Evolutionary conservation across 2,888 invertebrate genomes (phyloP), one percentile per base, ranked within the genome.

Genomic region (Eretmocerus hayati): DNA sequence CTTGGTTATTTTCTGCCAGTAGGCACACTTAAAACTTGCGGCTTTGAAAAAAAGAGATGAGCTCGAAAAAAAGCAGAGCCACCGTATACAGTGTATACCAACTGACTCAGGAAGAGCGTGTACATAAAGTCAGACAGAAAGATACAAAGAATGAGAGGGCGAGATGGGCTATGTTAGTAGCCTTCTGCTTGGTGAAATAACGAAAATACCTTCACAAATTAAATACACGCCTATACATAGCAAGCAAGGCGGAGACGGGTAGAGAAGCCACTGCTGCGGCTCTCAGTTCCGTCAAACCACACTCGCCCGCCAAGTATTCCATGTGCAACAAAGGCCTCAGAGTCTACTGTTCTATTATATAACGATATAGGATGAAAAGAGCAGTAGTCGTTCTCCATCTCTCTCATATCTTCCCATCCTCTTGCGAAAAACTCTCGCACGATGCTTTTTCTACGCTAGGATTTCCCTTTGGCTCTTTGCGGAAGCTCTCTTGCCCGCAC

Each of bases 131-230:
- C n/a, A n/a, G n/a, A n/a, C n/a, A n/a, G n/a, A n/a, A n/a, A n/a
- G n/a, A n/a, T n/a, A n/a, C n/a, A n/a, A n/a, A n/a, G n/a, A n/a
- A n/a, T n/a, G n/a, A n/a, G 36, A 13, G 5, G 33, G 33, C 26
- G 26, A 26, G 26, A 11, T 9, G 26, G 26, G 8, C 8, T 11
- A 6, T 11, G 26, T 26, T 9, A 11, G 26, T 11, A 26, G 26
- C 26, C 45, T 44, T 45, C 46, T 45, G 36, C 48, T 42, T 46
- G 26, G 47, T 39, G 40, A 51, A 52, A 52, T 48, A 52, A 52
- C 35, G 45, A 62, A 64, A 66, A 66, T 67, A 66, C 65, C 66
- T 67, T 65, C 63, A 61, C 62, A 63, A 66, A 67, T 66, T 66
- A 67, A 67, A 66, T 62, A 63, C 62, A 62, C 61, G 61, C 61